Evolutionary conservation across 1,140 invertebrate species (phyloP).

Genomic region (Sarcophaga peregrina): DNA sequence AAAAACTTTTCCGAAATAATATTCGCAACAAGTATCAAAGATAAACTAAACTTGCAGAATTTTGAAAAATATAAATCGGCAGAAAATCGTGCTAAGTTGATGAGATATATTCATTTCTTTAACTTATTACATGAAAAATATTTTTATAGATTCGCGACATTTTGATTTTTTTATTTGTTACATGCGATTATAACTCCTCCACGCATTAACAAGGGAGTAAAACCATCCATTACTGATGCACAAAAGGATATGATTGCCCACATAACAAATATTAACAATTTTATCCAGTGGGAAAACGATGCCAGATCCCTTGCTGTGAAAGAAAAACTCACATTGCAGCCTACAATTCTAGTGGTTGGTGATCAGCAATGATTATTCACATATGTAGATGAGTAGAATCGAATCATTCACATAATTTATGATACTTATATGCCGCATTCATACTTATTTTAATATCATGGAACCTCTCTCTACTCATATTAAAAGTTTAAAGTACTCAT

Average conservation of each 20-base stretch:
- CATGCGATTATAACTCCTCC: conserved; percentile 18
- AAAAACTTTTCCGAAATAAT: neutral
- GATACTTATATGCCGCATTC: too few species aligned
- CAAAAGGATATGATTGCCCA: conserved; percentile 18
- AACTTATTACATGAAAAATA: too few species aligned
- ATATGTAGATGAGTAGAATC: too few species aligned
- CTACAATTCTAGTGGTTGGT: conserved; percentile 16
- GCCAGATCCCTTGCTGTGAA: too few species aligned
- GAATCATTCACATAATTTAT: too few species aligned
- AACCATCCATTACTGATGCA: conserved; percentile 27
- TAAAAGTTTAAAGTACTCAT: too few species aligned
- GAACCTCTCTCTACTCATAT: too few species aligned
- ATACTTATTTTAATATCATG: too few species aligned
- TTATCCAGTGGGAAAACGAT: conserved; percentile 13
- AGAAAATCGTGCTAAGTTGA: too few species aligned
- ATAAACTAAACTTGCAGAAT: conserved; percentile 25
- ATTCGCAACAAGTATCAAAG: conserved; percentile 2
- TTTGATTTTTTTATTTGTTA: conserved; percentile 28
- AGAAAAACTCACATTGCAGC: conserved; percentile 13
- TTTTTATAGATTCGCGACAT: too few species aligned
- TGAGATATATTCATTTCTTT: too few species aligned
- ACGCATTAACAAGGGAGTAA: conserved; percentile 15
- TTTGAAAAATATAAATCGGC: conserved; percentile 12
- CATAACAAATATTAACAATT: conserved; percentile 22
- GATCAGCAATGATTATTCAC: too few species aligned